Evolutionary conservation across 2,113 vertebrate species (phyloP).

Genomic region (Varanus komodoensis): DNA sequence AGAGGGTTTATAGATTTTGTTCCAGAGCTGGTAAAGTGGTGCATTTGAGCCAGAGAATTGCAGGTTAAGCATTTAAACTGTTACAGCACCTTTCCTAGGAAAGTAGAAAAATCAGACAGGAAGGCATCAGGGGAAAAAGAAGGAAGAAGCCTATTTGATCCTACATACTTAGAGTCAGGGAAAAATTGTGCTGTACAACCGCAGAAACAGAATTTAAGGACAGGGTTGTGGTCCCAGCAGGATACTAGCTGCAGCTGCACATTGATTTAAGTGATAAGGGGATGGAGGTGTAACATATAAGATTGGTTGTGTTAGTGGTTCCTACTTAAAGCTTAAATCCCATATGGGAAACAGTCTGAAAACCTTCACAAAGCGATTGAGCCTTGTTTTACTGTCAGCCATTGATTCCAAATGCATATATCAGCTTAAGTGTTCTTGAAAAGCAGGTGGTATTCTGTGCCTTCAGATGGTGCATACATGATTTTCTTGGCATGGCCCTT

Average conservation of each 20-base stretch:
- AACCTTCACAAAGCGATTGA: conserved; percentile 62
- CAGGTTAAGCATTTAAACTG: not conserved
- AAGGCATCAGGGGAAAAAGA: conserved; percentile 13
- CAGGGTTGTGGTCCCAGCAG: not conserved
- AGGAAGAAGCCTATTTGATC: not conserved
- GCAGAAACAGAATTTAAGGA: not conserved
- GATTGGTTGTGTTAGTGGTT: conserved; percentile 34
- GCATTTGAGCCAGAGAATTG: not conserved
- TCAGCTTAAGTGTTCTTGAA: conserved; percentile 35
- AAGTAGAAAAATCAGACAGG: conserved; percentile 1
- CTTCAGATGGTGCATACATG: conserved; percentile 50
- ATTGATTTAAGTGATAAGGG: conserved; percentile 27
- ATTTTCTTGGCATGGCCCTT: not conserved
- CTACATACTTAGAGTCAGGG: not conserved
- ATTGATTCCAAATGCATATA: conserved; percentile 31
- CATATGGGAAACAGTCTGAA: conserved; percentile 61
- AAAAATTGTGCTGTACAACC: not conserved
- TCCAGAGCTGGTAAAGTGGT: not conserved
- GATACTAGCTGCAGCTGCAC: not conserved
- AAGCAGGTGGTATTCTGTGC: conserved; percentile 26
- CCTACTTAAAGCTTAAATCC: conserved; percentile 52
- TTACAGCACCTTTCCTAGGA: not conserved
- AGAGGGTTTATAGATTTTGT: not conserved
- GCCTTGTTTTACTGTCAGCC: conserved; percentile 52
- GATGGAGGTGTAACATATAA: conserved; percentile 40